Evolutionary conservation across 2,888 invertebrate species (phyloP).

Genomic region (Drosophila imparisetae): DNA sequence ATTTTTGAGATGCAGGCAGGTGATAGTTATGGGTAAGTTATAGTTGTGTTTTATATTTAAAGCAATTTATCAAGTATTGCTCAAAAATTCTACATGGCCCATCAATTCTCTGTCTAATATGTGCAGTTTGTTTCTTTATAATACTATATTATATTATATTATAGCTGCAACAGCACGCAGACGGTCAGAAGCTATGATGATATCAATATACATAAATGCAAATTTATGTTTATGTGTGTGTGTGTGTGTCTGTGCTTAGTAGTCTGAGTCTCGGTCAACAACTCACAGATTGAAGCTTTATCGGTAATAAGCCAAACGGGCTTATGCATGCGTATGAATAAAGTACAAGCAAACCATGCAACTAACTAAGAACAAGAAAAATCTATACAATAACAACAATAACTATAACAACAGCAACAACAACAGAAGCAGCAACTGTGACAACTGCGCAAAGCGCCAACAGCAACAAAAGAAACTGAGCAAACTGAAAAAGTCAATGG

Average conservation of each 20-base stretch:
- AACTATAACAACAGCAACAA: constrained; percentile 22
- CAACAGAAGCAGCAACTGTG: constrained; percentile 38
- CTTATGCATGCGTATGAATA: constrained; percentile 61
- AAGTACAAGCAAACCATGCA: constrained; percentile 37
- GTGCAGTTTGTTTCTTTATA: background rate
- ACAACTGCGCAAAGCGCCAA: constrained; percentile 60
- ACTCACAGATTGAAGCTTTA: constrained; percentile 50
- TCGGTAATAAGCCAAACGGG: constrained; percentile 54
- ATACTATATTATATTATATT: background rate
- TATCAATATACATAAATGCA: constrained; percentile 7
- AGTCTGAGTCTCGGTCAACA: constrained; percentile 21
- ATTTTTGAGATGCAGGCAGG: background rate
- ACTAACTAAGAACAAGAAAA: constrained; percentile 42
- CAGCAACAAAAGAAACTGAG: constrained; percentile 29
- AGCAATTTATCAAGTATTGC: background rate
- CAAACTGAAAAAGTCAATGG: constrained; percentile 39
- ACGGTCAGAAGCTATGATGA: constrained; percentile 15
- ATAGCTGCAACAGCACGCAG: background rate
- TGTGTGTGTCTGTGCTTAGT: constrained; percentile 11
- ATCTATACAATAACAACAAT: constrained; percentile 53
- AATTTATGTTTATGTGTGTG: background rate
- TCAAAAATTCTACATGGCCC: background rate
- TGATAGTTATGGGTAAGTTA: background rate
- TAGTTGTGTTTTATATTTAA: background rate
- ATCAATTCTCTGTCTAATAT: background rate